Evolutionary conservation across 2,797 vertebrate species (phyloP).

Genomic region (Sus cebifrons): DNA sequence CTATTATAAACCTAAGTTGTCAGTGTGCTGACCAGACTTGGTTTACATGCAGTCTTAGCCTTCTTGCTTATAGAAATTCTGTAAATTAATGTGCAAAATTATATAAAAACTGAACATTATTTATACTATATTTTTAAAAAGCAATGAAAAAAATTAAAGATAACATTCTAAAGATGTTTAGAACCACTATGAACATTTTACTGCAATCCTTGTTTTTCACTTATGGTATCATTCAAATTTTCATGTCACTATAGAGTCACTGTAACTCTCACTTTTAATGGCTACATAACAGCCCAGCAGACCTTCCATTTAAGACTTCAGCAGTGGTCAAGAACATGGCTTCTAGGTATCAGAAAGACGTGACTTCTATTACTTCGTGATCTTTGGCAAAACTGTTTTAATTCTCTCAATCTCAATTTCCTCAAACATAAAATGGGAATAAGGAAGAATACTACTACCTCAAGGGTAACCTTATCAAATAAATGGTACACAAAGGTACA

Average conservation of each 20-base stretch:
- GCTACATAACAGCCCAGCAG: conserved; percentile 22
- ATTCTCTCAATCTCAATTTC: conserved; percentile 50
- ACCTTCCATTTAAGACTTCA: conserved; percentile 63
- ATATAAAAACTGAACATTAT: background rate
- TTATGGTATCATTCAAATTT: background rate
- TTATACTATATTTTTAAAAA: background rate
- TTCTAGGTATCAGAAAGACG: conserved; percentile 40
- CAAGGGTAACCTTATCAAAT: background rate
- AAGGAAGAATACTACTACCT: conserved; percentile 23
- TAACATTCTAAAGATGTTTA: conserved; percentile 56
- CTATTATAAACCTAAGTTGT: conserved; percentile 72
- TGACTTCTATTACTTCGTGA: conserved; percentile 47
- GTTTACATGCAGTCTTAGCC: conserved; percentile 65
- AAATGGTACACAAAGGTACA: background rate
- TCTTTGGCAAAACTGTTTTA: conserved; percentile 50
- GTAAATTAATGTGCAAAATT: conserved; percentile 70
- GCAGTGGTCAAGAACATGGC: background rate
- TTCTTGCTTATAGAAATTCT: conserved; percentile 68
- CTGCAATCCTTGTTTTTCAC: background rate
- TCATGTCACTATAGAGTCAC: background rate
- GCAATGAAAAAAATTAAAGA: conserved; percentile 31
- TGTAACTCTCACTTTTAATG: conserved; percentile 21
- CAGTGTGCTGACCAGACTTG: conserved; percentile 33
- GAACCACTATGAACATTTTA: conserved; percentile 34
- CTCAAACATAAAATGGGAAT: conserved; percentile 46